Evolutionary conservation across 2,888 invertebrate genomes (phyloP), one percentile per base, ranked within the genome.

Genomic region (Orchesella flavescens): DNA sequence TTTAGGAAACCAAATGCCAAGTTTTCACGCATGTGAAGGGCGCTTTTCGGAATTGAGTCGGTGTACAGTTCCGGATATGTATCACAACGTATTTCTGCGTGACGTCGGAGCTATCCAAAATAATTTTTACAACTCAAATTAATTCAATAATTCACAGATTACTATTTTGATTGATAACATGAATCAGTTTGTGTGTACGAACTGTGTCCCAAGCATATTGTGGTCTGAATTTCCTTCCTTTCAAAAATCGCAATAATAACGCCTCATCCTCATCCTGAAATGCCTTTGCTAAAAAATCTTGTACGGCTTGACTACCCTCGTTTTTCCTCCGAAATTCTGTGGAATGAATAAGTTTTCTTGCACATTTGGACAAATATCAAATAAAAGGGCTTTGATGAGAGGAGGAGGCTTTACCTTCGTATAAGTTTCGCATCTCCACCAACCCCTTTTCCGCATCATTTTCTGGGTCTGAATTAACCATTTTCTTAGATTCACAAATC

Each of bases 181-280:
- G n/a, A n/a, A n/a, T 46, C 7, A 19, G 10, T 13, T 15, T 65
- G 24, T 9, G 4, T 65, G 9, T 65, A 19, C 10, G 10, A 66
- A 76, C 68, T 17, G 76, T 76, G 15, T 66, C 76, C 76, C 76
- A 76, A 5, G 76, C 66, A 12, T 76, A 68, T 21, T 76, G 55
- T 19, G 76, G 57, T 19, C 68, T 43, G n/a, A 55, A 23, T 17
- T 76, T 76, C 44, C 76, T 53, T 34, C 66, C 76, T 57, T 21
- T 57, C 12, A 76, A 34, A 46, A 57, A 76, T 17, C 66, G 55
- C 19, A 76, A 19, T 21, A 76, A 2, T 7, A 76, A 17, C 7
- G 21, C 34, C 5, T 76, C 68, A n/a, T 65, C 34, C 5, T 76
- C 68, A n/a, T 65, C 65, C 7, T 23, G 13, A 9, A 13, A 7